Evolutionary conservation across 2,113 vertebrate genomes (phyloP), one percentile per base, ranked within the genome.

Genomic region (Antennarius striatus): DNA sequence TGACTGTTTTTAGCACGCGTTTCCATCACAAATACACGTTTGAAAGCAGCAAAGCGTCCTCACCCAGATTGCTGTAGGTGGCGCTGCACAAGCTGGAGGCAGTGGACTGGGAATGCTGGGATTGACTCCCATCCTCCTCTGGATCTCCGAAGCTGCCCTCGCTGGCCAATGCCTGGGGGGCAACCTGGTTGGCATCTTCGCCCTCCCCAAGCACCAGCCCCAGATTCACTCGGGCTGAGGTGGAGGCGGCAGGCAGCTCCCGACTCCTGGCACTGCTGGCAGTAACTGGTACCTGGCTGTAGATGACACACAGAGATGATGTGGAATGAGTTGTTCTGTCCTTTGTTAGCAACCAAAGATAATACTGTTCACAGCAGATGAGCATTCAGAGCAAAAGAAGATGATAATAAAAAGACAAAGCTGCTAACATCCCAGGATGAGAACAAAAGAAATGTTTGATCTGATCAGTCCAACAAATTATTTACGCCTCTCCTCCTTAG

Each of bases 61-160:
- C 91, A 97, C 97, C 97, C 72, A 99, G 84, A 74, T 99, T 99
- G 89, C 95, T 97, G 86, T 99, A 99, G 0, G 96, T 99, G 77
- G 96, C 96, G 56, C 96, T 96, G 87, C 95, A 94, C 54, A 92
- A 82, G 62, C 93, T 96, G 65, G 93, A 72, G 52, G 94, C 91
- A 0, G 92, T 68, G 13, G 95, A 93, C 77, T 90, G 83, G 22
- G 92, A 93, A 75, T 73, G 83, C 43, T 83, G 76, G 49, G 87
- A 88, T 16, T 75, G 77, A 14, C 88, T 91, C 68, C 89, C 63
- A 0, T 87, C 94, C 22, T 95, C 94, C 17, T 94, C 86, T 69
- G 89, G 78, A 39, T 94, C 50, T 74, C 92, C 39, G n/a, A 90
- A 52, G 55, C 89, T 48, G 88, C 83, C 1, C 80, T 88, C 13